Base-by-base conservation (phyloP, 2,113 vertebrate genomes). In the pig (Sus scrofa) region DNA sequence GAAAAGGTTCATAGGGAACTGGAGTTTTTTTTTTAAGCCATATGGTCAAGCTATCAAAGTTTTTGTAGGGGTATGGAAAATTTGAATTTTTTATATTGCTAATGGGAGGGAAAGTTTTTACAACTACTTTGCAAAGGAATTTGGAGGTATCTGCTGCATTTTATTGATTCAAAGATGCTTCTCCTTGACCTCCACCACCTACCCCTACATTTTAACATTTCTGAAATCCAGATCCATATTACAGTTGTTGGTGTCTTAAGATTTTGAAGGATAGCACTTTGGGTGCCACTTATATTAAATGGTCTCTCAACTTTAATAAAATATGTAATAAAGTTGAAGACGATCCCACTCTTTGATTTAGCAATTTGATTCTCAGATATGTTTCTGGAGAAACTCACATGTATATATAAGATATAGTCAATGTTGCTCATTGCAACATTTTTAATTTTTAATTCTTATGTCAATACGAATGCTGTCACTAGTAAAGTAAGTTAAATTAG, bases 231-330 rank as follows among this genome's bases (percentile, higher is more conserved):
- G 56, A 60, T 39, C 4, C 22, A 37, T 24, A 20, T 74, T 50
- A 74, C 6, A 77, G 68, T 26, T 39, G 16, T 32, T 70, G 7
- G 37, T 37, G 7, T 68, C 60, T 70, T 68, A 81, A 26, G 26
- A 95, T 56, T 77, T 74, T 86, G 62, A 78, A 75, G 16, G 12
- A 91, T 22, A 85, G 37, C 39, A 56, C 74, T 88, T 89, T 44
- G 15, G 14, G n/a, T 19, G 6, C 77, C 73, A n/a, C 30, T 56
- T 82, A 86, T 18, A 70, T 50, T 88, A 20, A 52, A 11, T 7
- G 3, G 4, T 30, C 4, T 63, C 70, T 67, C 73, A 9, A 39
- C 37, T 62, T 79, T 91, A 87, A 91, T 39, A 30, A 78, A 79
- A 78, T 39, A 24, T 22, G 27, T 50, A 63, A 50, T 60, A 27